Conservation (phyloP, 2,888 invertebrate genomes). For the Stomorhina lunata region DNA sequence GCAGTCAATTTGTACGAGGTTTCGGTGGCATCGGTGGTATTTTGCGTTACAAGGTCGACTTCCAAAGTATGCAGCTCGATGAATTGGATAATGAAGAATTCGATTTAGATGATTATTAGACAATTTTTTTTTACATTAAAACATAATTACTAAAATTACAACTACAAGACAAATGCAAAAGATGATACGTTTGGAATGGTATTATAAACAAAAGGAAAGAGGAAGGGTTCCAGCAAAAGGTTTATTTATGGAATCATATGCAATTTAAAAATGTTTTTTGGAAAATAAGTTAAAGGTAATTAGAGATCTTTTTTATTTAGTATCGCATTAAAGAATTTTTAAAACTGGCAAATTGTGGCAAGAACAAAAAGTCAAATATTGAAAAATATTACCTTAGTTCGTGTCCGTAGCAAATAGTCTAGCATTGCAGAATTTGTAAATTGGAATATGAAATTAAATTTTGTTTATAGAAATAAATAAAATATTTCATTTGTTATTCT, state of each 20-base stretch:
- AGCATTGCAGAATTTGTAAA: too few relatives aligned
- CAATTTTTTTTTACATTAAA: constrained; percentile 37
- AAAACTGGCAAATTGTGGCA: too few relatives aligned
- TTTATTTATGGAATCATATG: neutral
- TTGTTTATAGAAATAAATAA: too few relatives aligned
- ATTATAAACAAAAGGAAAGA: neutral
- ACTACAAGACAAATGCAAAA: constrained; percentile 34
- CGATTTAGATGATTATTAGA: constrained; percentile 97
- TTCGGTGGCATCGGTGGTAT: constrained; percentile 99
- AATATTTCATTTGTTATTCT: too few relatives aligned
- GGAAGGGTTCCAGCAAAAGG: neutral
- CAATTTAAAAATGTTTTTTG: neutral
- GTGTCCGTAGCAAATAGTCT: too few relatives aligned
- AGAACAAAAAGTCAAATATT: too few relatives aligned
- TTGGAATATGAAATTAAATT: too few relatives aligned
- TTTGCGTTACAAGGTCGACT: constrained; percentile 99
- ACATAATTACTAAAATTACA: constrained; percentile 9
- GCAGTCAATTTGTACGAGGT: constrained; percentile 99
- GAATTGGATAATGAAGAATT: constrained; percentile 91
- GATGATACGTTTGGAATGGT: constrained; percentile 21
- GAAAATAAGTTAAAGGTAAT: constrained; percentile 20
- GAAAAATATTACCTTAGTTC: too few relatives aligned
- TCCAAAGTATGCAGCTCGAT: constrained; percentile 96
- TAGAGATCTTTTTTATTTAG: constrained; percentile 4
- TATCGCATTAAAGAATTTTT: too few relatives aligned